A percentile compares a stretch with the other conserved stretches of the same genome.
phyloP scores from a whole-genome alignment of 2,113 vertebrate species.

The Mixornis gularis region DNA sequence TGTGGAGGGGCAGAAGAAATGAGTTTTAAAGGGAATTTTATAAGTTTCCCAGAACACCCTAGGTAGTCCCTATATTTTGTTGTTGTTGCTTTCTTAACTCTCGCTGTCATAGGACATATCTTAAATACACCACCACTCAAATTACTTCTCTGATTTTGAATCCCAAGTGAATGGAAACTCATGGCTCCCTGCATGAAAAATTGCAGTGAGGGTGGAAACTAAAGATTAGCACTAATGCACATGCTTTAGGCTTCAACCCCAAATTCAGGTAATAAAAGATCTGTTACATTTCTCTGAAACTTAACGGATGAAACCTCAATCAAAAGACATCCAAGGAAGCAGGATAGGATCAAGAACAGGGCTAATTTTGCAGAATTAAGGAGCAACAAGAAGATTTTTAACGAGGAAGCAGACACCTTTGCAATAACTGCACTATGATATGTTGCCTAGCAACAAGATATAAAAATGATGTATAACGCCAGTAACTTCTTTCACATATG shows the following conservation, averaged over 20 bases:
- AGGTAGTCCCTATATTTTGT: background rate
- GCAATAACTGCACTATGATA: constrained; percentile 67
- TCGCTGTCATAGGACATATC: background rate
- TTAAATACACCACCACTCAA: constrained; percentile 5
- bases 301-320: constrained; percentile 55
- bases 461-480: constrained; percentile 75
- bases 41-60: background rate
- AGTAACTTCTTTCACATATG: constrained; percentile 71
- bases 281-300: constrained; percentile 13
- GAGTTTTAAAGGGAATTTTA: background rate
- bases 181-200: constrained; percentile 37
- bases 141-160: constrained; percentile 31
- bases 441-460: constrained; percentile 77
- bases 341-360: constrained; percentile 62
- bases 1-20: background rate
- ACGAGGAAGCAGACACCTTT: constrained; percentile 69
- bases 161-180: background rate
- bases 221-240: constrained; percentile 16
- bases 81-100: background rate
- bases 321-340: constrained; percentile 47
- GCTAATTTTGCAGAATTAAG: constrained; percentile 76
- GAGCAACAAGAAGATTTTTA: constrained; percentile 68
- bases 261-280: constrained; percentile 10
- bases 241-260: constrained; percentile 5
- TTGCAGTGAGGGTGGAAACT: constrained; percentile 1